Base-by-base conservation (phyloP, 35 echinoderm and acorn worm genomes). In the Anneissia japonica region DNA sequence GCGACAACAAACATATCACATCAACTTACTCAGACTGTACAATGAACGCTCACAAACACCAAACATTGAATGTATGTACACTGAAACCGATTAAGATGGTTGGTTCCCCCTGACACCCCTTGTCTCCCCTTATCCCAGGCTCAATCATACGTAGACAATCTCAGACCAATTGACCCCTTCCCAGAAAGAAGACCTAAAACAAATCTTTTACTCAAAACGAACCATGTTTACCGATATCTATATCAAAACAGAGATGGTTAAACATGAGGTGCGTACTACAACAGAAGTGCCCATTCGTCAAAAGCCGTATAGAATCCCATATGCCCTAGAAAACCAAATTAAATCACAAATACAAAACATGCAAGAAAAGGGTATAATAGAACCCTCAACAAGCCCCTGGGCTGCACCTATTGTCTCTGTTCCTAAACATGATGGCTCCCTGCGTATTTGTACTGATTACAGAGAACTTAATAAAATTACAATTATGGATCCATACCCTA, bases 231-330 rank as follows among this genome's bases (percentile, higher is more conserved):
- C 86, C 21, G 86, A 88, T 88, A 76, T 88, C 35, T 77, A 76
- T 80, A 77, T 76, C 6, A 80, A 26, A 72, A 80, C 86, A 34
- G 46, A 81, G 16, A 0, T 80, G 23, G 30, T 80, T 34, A 76
- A 80, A 87, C 76, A 88, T 81, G 77, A 88, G 46, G 39, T 88
- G 26, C 46, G 51, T 35, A 36, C 79, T 16, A 88, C 76, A 19
- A 36, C 40, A 51, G 76, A 79, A 73, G 72, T 43, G 16, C 76
- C 76, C 1, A 81, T 88, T 34, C 37, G 40, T 5, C 77, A 88
- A 88, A 79, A 81, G 35, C 77, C 86, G 4, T 88, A 88, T 38
- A 79, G 86, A 76, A 38, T 88, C 30, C 86, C 86, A n/a, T 77
- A 88, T 55, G 38, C 86, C 5, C 9, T 88, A 21, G 51, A 88